Base-by-base conservation (phyloP, 2,113 vertebrate species). In the western clawed frog (Xenopus tropicalis) region DNA sequence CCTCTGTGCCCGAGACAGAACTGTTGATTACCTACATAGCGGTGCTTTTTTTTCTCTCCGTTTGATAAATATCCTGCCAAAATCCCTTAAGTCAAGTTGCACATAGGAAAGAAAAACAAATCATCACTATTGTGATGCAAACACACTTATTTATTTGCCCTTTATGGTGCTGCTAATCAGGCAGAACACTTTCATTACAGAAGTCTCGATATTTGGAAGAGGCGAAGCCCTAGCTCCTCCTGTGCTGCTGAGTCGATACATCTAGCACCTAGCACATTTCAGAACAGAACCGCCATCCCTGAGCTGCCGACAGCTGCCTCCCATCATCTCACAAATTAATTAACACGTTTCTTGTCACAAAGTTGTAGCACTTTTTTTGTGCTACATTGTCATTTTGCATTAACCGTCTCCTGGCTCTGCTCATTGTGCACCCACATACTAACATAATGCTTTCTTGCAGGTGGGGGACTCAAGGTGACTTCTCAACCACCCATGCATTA, bases 391-490 rank as follows among this genome's bases (percentile, higher is more conserved):
- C 46, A 14, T 82, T 79, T 78, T 4, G 0, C 4, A 20, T 86
- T 87, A 85, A 84, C 83, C 68, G 5, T 77, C 78, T 74, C 5
- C 63, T 56, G 0, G 0, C 69, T 74, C 22, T n/a, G 67, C 72
- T 51, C 21, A 77, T 11, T 43, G 37, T 21, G 1, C 61, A 29
- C 42, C 43, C 66, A 79, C 2, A 22, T 4, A 74, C 52, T 78
- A 24, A 54, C 83, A 48, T 81, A 67, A 10, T 84, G 11, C 14
- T 12, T 85, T 88, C 90, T 37, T 85, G 76, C 90, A 99, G 97
- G 56, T 99, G 97, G 97, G 97, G 97, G 10, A 99, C 97, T 74
- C 97, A 99, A 86, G 97, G 97, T 20, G 97, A 99, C 85, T 99
- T 99, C 86, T 95, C 91, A 0, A 98, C 96, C 10, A 98, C 96